Evolutionary conservation across 2,888 invertebrate genomes (phyloP).

Genomic region (Melipona beecheii): DNA sequence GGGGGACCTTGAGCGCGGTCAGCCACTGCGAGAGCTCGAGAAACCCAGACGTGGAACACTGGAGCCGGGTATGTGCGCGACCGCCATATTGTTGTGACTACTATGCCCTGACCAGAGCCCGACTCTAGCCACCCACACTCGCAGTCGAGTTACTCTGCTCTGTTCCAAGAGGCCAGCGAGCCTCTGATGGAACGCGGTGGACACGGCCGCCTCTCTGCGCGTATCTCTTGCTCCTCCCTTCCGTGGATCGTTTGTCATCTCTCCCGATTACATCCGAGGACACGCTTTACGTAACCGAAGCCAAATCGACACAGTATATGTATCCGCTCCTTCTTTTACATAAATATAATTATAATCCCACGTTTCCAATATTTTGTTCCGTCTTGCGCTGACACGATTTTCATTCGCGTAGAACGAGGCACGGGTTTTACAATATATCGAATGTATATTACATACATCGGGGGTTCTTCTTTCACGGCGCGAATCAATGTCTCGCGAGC

Average conservation of each 20-base stretch:
- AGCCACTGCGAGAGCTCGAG: conserved; percentile 74
- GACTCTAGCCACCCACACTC: conserved; percentile 57
- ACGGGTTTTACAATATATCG: too few relatives aligned
- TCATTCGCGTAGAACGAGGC: too few relatives aligned
- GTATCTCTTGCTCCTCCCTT: background rate
- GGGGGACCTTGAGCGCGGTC: conserved; percentile 83
- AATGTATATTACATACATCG: background rate
- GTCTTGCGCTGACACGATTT: too few relatives aligned
- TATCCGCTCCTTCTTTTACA: too few relatives aligned
- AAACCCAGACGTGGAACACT: conserved; percentile 47
- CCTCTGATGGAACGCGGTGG: conserved; percentile 43
- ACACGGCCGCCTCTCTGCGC: conserved; percentile 30
- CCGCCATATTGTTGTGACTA: conserved; percentile 77
- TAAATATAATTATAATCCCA: too few relatives aligned
- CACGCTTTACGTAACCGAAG: conserved; percentile 29
- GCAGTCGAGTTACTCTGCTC: background rate
- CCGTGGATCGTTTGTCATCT: conserved; percentile 30
- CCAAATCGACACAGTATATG: background rate
- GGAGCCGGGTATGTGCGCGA: conserved; percentile 46
- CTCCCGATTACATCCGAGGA: conserved; percentile 33
- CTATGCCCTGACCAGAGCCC: conserved; percentile 51
- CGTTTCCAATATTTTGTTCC: too few relatives aligned
- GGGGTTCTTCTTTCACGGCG: background rate
- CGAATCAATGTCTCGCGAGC: background rate
- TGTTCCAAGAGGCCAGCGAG: background rate